phyloP scores from a whole-genome alignment of 2,888 invertebrate species.

The Tholera decimalis region DNA sequence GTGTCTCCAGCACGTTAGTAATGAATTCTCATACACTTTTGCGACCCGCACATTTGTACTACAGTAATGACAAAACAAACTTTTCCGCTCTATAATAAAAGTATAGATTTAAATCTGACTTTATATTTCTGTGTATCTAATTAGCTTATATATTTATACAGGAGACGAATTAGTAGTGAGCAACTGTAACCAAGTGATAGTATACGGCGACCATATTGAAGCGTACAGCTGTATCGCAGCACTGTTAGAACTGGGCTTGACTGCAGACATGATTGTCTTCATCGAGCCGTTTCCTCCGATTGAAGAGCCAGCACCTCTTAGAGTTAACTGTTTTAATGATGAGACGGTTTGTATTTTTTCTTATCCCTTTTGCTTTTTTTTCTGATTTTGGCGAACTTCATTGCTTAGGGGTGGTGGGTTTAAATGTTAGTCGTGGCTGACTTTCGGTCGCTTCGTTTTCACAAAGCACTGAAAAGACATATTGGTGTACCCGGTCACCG shows the following conservation, averaged over 20 bases:
- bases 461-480: too few species aligned
- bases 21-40: too few species aligned
- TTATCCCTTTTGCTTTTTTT: not conserved
- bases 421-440: too few species aligned
- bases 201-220: conserved; percentile 94
- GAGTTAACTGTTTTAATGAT: conserved; percentile 87
- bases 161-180: conserved; percentile 68
- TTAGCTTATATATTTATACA: conserved; percentile 40
- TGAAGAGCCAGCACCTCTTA: conserved; percentile 72
- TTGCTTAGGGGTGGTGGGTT: too few species aligned
- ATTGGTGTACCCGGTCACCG: too few species aligned
- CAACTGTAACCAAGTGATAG: conserved; percentile 84
- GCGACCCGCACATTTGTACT: too few species aligned
- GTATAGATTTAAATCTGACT: too few species aligned
- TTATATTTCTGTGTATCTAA: too few species aligned
- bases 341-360: conserved; percentile 72
- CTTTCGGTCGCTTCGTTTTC: too few species aligned
- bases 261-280: conserved; percentile 90
- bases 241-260: conserved; percentile 92
- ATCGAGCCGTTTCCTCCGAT: conserved; percentile 90
- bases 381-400: not conserved
- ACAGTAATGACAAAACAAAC: too few species aligned
- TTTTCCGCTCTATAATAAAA: too few species aligned
- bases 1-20: too few species aligned
- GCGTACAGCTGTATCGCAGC: conserved; percentile 93